Conservation (phyloP, 2,113 vertebrate genomes). For the Bufo bufo region DNA sequence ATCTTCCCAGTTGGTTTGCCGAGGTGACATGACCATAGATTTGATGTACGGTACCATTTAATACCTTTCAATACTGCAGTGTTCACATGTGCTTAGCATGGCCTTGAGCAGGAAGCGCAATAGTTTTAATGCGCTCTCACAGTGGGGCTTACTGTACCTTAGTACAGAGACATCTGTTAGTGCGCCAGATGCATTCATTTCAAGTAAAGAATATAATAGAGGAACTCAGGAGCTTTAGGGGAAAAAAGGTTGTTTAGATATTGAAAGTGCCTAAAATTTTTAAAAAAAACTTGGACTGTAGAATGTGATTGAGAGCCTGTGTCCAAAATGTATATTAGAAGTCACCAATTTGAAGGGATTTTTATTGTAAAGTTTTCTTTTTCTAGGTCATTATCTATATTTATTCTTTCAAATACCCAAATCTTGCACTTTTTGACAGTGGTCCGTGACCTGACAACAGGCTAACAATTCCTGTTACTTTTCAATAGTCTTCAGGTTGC, state of each 20-base stretch:
- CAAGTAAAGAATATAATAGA: slow-evolving; percentile 5
- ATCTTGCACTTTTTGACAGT: too few relatives aligned
- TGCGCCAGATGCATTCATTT: slow-evolving; percentile 46
- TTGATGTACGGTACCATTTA: slow-evolving; percentile 55
- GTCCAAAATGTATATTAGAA: background rate
- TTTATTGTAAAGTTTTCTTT: too few relatives aligned
- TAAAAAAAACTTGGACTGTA: background rate
- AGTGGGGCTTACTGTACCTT: slow-evolving; percentile 54
- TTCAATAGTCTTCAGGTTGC: too few relatives aligned
- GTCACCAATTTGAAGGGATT: too few relatives aligned
- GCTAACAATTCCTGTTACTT: too few relatives aligned
- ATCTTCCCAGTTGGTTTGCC: slow-evolving; percentile 51
- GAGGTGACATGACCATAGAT: slow-evolving; percentile 48
- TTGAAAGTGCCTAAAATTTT: background rate
- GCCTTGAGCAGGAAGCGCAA: slow-evolving; percentile 52
- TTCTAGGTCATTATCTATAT: too few relatives aligned
- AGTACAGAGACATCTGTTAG: slow-evolving; percentile 55
- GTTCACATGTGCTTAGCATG: slow-evolving; percentile 52
- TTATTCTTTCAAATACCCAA: too few relatives aligned
- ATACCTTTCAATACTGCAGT: slow-evolving; percentile 48
- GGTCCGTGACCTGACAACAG: too few relatives aligned
- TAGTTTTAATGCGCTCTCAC: slow-evolving; percentile 55
- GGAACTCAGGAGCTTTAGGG: background rate
- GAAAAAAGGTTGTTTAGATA: background rate
- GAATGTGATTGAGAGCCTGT: background rate